Percentiles rank a stretch among this genome's conserved stretches.
Conservation (phyloP, 2,113 vertebrate genomes). For the Myiagra hebetior region DNA sequence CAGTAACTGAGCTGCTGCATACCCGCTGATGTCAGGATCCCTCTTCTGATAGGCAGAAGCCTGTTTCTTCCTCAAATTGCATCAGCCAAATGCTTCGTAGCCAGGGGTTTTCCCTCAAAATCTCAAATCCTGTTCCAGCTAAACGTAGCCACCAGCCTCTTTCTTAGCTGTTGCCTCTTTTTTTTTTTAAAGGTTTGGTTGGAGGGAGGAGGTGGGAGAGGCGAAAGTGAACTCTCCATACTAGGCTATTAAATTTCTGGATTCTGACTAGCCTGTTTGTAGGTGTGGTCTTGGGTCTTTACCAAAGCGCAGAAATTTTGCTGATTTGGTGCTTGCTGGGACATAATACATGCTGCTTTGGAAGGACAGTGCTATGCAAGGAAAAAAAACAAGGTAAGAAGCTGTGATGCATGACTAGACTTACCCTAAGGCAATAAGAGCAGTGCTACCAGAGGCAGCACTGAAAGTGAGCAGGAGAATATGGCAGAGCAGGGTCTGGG, state of each 20-base stretch:
- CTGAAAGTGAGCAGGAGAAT: neutral
- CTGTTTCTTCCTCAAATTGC: constrained; percentile 45
- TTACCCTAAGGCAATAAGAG: neutral
- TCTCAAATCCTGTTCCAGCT: constrained; percentile 46
- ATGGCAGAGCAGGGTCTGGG: neutral
- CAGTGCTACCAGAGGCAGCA: neutral
- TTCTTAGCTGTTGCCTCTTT: neutral
- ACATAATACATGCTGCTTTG: neutral
- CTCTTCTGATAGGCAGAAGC: constrained; percentile 2
- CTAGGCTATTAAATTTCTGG: neutral
- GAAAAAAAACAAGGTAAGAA: neutral
- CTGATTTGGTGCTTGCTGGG: neutral
- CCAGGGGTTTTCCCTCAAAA: constrained; percentile 45
- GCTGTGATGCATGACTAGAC: neutral
- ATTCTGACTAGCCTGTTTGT: neutral
- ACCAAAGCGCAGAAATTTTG: neutral
- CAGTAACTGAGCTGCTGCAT: neutral
- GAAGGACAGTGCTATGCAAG: neutral
- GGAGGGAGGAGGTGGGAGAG: neutral
- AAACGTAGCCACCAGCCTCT: constrained; percentile 6
- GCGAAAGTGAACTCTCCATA: neutral
- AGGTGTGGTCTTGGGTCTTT: neutral
- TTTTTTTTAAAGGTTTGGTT: neutral
- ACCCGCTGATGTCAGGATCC: neutral
- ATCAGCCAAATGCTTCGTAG: constrained; percentile 36